Evolutionary conservation across 2,113 vertebrate genomes (phyloP).

Genomic region (Epinephelus fuscoguttatus): DNA sequence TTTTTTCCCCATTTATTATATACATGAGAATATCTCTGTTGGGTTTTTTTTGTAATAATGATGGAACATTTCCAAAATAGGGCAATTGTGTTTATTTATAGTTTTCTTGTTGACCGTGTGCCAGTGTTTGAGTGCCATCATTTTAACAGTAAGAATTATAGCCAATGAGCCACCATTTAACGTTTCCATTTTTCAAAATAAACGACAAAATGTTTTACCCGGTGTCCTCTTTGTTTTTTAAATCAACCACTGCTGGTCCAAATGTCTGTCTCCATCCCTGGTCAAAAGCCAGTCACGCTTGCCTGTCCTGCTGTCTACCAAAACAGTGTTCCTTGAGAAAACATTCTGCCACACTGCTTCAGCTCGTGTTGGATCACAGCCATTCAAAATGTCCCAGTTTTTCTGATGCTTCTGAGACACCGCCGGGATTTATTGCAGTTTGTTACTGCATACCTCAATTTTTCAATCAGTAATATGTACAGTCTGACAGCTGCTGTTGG

Average conservation of each 20-base stretch:
- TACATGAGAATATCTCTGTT: not conserved
- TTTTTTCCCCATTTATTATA: not conserved
- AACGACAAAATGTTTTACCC: not conserved
- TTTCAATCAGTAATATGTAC: not conserved
- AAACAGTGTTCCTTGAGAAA: not conserved
- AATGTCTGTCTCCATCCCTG: not conserved
- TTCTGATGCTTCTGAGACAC: not conserved
- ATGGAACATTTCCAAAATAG: not conserved
- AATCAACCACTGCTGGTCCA: not conserved
- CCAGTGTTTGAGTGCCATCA: not conserved
- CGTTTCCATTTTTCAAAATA: not conserved
- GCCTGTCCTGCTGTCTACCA: not conserved
- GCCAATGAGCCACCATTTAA: not conserved
- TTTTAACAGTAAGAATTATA: not conserved
- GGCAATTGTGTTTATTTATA: not conserved
- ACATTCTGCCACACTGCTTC: slow-evolving; percentile 2
- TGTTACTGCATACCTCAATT: not conserved
- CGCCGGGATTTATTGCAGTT: slow-evolving; percentile 4
- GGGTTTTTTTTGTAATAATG: not conserved
- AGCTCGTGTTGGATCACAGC: slow-evolving; percentile 13
- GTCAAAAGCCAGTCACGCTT: slow-evolving; percentile 2
- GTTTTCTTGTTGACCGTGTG: not conserved
- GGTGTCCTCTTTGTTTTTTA: too few relatives aligned
- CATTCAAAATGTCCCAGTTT: slow-evolving; percentile 13
- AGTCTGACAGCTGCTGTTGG: not conserved